Evolutionary conservation across 2,888 invertebrate genomes (phyloP).

Genomic region (Troides oblongomaculatus): DNA sequence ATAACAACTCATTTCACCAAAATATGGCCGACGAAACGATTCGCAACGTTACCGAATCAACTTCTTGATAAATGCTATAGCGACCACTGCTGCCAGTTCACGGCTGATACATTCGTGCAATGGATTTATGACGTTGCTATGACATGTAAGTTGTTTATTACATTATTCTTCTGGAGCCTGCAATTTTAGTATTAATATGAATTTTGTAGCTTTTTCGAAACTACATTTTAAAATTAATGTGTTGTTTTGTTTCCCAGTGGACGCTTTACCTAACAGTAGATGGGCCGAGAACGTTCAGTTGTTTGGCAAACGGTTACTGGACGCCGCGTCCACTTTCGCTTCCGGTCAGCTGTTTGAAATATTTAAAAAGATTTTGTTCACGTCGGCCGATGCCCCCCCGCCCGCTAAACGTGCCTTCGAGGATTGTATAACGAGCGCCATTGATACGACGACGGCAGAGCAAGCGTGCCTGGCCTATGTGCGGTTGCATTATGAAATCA

Average conservation of each 20-base stretch:
- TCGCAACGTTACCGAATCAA: slow-evolving; percentile 91
- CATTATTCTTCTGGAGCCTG: background rate
- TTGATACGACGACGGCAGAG: slow-evolving; percentile 89
- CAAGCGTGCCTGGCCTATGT: slow-evolving; percentile 90
- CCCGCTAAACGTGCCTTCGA: slow-evolving; percentile 78
- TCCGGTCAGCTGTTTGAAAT: slow-evolving; percentile 89
- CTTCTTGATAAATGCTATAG: slow-evolving; percentile 89
- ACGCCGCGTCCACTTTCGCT: slow-evolving; percentile 89
- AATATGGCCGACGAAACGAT: slow-evolving; percentile 95
- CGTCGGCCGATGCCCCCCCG: slow-evolving; percentile 42
- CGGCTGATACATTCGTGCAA: slow-evolving; percentile 89
- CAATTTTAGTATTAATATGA: no score
- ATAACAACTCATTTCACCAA: slow-evolving; percentile 89
- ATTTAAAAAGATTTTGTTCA: slow-evolving; percentile 82
- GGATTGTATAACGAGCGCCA: slow-evolving; percentile 88
- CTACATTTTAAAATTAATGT: background rate
- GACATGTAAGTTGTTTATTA: slow-evolving; percentile 74
- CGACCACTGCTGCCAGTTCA: slow-evolving; percentile 89
- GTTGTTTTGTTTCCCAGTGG: slow-evolving; percentile 48
- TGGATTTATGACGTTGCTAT: slow-evolving; percentile 90
- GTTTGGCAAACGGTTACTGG: slow-evolving; percentile 88
- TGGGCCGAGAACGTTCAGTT: slow-evolving; percentile 91
- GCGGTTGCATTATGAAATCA: background rate
- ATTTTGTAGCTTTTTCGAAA: no score
- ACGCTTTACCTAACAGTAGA: slow-evolving; percentile 87